Evolutionary conservation across 2,113 vertebrate species (phyloP).

Genomic region (Eonycteris spelaea): DNA sequence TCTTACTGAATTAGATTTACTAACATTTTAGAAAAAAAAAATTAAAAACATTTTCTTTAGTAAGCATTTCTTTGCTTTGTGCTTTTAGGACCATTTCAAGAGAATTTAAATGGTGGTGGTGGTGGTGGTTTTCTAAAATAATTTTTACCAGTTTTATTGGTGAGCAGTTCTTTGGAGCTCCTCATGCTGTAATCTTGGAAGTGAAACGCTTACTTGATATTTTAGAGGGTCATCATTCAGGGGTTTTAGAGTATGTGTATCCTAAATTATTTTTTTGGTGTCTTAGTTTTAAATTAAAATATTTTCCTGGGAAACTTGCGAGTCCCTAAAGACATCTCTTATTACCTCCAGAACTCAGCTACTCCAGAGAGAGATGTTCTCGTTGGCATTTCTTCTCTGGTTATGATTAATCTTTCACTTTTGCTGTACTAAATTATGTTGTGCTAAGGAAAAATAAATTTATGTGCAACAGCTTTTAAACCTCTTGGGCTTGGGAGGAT

Average conservation of each 20-base stretch:
- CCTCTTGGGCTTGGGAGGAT: not conserved
- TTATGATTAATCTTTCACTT: not conserved
- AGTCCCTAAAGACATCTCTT: not conserved
- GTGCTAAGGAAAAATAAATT: not conserved
- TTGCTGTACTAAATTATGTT: not conserved
- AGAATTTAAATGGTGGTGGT: not conserved
- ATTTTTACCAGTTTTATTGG: not conserved
- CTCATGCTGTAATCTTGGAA: not conserved
- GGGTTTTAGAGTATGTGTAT: not conserved
- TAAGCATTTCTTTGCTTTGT: not conserved
- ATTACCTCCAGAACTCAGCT: not conserved
- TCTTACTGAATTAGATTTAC: not conserved
- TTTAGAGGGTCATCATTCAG: not conserved
- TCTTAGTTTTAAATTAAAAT: not conserved
- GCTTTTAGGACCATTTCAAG: not conserved
- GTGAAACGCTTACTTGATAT: not conserved
- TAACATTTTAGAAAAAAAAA: not conserved
- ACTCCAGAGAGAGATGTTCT: not conserved
- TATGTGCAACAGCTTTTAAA: not conserved
- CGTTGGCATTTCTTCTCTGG: not conserved
- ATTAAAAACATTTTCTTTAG: not conserved
- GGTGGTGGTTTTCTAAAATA: not conserved
- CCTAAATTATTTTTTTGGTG: not conserved
- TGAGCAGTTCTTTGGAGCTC: not conserved
- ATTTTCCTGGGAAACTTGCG: not conserved